Base-by-base conservation (phyloP, 2,113 vertebrate species). In the Notothenia coriiceps region DNA sequence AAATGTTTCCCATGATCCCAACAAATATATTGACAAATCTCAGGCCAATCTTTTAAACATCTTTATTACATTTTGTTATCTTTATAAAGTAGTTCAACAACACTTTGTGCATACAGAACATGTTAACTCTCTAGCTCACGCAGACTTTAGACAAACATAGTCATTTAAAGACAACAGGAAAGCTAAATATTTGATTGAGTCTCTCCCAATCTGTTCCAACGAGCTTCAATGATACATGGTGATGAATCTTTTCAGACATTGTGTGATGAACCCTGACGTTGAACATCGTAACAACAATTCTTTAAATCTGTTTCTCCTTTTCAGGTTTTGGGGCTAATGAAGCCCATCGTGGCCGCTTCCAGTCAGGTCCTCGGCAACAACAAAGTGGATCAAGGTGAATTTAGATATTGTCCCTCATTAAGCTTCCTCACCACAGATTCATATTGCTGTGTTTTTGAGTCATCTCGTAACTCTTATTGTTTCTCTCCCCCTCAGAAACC, bases 301-400 rank as follows among this genome's bases (percentile, higher is more conserved):
- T 44, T 25, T 11, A 4, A 15, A 10, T 51, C 3, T 66, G 51
- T 47, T 73, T 55, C 47, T 20, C 12, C 11, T 35, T 78, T 46
- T 68, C 77, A 96, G 95, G 57, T 95, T 9, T 83, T 95, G 54
- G 78, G 87, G 63, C 78, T 94, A 4, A 87, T 95, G 76, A 94
- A 93, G 71, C 71, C 90, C 50, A 88, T 96, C 11, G 77, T 95
- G 17, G 82, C 89, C n/a, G 88, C 92, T 62, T 90, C 89, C 71
- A 87, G 80, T 67, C 84, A 93, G 0, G 87, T 93, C 17, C 6
- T 94, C 9, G 90, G 91, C 60, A 80, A 87, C 59, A 93, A 93
- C 50, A 67, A 93, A 0, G 64, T 94, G 0, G 93, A 94, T 77
- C 6, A 83, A 81, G 95, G 95, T 96, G 50, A 94, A 14, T 6